Base-by-base conservation (phyloP, 2,888 invertebrate species). In the Eilema griseolum region DNA sequence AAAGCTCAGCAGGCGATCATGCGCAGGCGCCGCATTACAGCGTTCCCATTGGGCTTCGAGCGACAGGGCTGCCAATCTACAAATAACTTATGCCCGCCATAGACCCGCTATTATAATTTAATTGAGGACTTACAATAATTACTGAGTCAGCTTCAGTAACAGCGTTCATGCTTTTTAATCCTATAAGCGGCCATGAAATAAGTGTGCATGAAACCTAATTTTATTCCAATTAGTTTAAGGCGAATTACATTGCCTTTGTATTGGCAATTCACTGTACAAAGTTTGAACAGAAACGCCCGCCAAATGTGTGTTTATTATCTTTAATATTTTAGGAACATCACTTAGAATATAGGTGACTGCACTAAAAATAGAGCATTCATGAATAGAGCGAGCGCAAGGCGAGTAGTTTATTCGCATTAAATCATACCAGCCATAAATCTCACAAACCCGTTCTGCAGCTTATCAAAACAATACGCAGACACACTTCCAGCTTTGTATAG, bases 391-490 rank as follows among this genome's bases (percentile, higher is more conserved):
- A 90, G 90, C 87, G 89, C 89, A 88, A 91, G 85, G 89, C 91
- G 89, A 93, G 93, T 95, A 93, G 94, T 95, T 94, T 94, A 94
- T 95, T 95, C 95, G 91, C 93, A 93, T 95, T 95, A 95, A 95
- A 95, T 95, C 95, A 95, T 92, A 91, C 92, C 87, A 89, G 89
- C 89, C 91, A 93, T 95, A 95, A 95, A 95, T 95, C 94, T 92
- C 84, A 85, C 90, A 91, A 95, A 95, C 95, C 92, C 92, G 95
- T 95, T 95, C 89, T 89, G 87, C 94, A 95, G 94, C 95, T 94
- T 95, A 95, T 95, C 95, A 95, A 95, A 95, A 95, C 95, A 95
- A 95, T 95, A 94, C 94, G 91, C 95, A 94, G 93, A 94, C 94
- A 95, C 94, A 94, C 93, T 95, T 95, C 91, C 87, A 91, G 81